Evolutionary conservation across 2,113 vertebrate genomes (phyloP).

Genomic region (Crotalus horridus): DNA sequence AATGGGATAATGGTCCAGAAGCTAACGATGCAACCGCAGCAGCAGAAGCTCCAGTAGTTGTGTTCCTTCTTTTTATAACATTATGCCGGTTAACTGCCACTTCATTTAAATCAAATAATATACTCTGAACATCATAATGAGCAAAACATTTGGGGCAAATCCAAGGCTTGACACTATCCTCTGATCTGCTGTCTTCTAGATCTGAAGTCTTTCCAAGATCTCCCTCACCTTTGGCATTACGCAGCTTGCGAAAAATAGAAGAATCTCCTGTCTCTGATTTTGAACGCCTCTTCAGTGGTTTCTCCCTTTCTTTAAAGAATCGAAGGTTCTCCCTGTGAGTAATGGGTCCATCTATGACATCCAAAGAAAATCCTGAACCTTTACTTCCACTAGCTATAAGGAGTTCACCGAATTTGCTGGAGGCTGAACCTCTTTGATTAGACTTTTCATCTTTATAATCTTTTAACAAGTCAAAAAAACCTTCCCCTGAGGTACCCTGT

Average conservation of each 20-base stretch:
- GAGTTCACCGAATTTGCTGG: conserved; percentile 84
- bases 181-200: conserved; percentile 82
- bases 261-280: conserved; percentile 94
- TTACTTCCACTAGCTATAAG: conserved; percentile 77
- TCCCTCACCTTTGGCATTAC: conserved; percentile 84
- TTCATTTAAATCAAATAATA: conserved; percentile 91
- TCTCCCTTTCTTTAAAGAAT: conserved; percentile 91
- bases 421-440: conserved; percentile 80
- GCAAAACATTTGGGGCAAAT: conserved; percentile 88
- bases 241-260: conserved; percentile 92
- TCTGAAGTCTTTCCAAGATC: conserved; percentile 82
- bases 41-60: conserved; percentile 90
- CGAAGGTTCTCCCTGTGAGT: conserved; percentile 83
- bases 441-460: conserved; percentile 86
- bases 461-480: conserved; percentile 90
- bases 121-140: conserved; percentile 93
- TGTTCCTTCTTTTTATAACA: conserved; percentile 87
- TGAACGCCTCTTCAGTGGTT: conserved; percentile 88
- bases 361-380: conserved; percentile 76
- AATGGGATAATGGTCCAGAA: conserved; percentile 81
- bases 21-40: conserved; percentile 86
- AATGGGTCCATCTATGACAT: conserved; percentile 82
- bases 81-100: conserved; percentile 82
- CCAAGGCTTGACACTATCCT: conserved; percentile 85
- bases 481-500: conserved; percentile 87